Base-by-base conservation (phyloP, 2,888 invertebrate genomes). In the Elaeidobius kamerunicus region DNA sequence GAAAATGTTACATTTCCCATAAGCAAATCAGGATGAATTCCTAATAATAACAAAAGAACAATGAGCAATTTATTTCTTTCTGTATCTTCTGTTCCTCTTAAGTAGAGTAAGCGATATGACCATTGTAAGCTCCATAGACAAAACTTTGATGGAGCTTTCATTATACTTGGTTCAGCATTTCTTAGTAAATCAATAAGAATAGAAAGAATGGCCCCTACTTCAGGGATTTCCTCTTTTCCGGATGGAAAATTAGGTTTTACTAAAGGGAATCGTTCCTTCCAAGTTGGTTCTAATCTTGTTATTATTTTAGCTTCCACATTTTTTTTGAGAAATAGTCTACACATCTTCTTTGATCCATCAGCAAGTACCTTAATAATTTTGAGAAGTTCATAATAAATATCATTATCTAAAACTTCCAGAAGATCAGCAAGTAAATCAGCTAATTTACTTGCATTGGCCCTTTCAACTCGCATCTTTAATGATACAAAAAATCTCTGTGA, bases 271-370 rank as follows among this genome's bases (percentile, higher is more conserved):
- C 65, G 59, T 5, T 56, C 58, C n/a, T 58, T 65, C 60, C 68
- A 69, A 28, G 62, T 60, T 14, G 70, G 68, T 55, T 69, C 67
- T 59, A 75, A 63, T 61, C 70, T 65, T 6, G 62, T 56, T 11
- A 75, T 54, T n/a, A 75, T 44, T 34, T 62, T 52, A 53, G 71
- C 67, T 19, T 74, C 59, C 12, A 69, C 63, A 32, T 68, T 67
- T 27, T 64, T 65, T 50, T 64, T 53, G 7, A 34, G 14, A 4
- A 15, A 19, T 38, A 11, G 3, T 71, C 67, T 62, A 73, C 75
- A 71, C 45, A 65, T 65, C 2, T 17, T 28, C 2, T 52, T 17
- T 0, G 72, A 71, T 1, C 65, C 57, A 14, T 67, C 63, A 2
- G 61, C 63, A 7, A 75, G 46, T 9, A 64, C 30, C 12, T 64